Base-by-base conservation (phyloP, 2,113 vertebrate genomes). In the Parus major region DNA sequence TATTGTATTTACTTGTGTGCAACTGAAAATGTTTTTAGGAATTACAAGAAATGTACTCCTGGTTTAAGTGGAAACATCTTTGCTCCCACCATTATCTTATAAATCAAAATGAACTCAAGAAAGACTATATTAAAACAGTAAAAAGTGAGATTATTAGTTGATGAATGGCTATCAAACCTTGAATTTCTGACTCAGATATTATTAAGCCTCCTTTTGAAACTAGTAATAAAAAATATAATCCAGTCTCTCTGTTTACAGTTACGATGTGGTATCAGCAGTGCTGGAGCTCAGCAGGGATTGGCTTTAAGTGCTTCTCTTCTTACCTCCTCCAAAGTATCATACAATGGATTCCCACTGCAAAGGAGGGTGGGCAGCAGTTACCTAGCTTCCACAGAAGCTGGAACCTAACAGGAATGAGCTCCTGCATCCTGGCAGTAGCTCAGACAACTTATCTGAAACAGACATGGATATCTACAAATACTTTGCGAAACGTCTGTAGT, bases 31-130 rank as follows among this genome's bases (percentile, higher is more conserved):
- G 88, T 78, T 85, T 95, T 93, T 94, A 96, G 85, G 81, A 87
- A 82, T 91, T 95, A 92, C 79, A 84, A 93, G 95, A 96, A 95
- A 89, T 86, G 84, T 60, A 90, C 65, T 93, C 35, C 6, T 19
- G 5, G 28, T 66, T 88, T 91, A 73, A 94, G 84, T 50, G 72
- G 50, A 86, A 88, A 52, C 68, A 77, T 94, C 66, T 90, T 91
- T 66, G 15, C 12, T 93, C 21, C 57, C 46, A 57, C 72, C 91
- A 76, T 24, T 88, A 66, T 63, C 47, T 41, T 75, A 90, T 55
- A 92, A 95, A 96, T 97, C 94, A 95, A 92, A 93, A 94, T 42
- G 24, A 85, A 90, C 41, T 92, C 86, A 91, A 89, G 92, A 92
- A 92, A 86, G 49, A 15, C 35, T 68, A 57, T 94, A 88, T 84